Conservation (phyloP, 2,113 vertebrate species). For the Mormyrus lacerda region DNA sequence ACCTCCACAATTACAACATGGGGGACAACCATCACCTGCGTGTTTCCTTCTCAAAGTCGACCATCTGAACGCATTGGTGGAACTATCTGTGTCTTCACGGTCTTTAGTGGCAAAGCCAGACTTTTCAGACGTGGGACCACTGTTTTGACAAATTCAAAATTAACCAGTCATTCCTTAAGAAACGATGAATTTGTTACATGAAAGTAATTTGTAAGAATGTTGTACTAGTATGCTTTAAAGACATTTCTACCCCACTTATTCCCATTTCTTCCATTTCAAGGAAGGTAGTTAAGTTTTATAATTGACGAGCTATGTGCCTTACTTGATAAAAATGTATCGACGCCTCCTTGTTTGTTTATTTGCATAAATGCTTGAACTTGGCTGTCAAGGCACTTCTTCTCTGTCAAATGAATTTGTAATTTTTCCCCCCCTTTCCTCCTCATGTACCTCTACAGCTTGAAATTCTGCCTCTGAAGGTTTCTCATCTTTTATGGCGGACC, state of each 20-base stretch:
- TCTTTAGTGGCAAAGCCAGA: slow-evolving; percentile 66
- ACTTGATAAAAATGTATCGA: slow-evolving; percentile 51
- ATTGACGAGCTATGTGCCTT: slow-evolving; percentile 84
- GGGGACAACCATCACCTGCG: slow-evolving; percentile 93
- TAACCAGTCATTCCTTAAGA: slow-evolving; percentile 55
- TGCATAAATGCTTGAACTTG: slow-evolving; percentile 53
- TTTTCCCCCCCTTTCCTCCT: slow-evolving; percentile 22
- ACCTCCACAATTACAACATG: slow-evolving; percentile 98
- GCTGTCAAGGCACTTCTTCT: slow-evolving; percentile 50
- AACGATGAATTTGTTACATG: slow-evolving; percentile 27
- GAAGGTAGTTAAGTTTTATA: slow-evolving; percentile 54
- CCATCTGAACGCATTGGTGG: slow-evolving; percentile 69
- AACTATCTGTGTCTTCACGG: slow-evolving; percentile 33
- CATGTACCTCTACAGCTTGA: slow-evolving; percentile 32
- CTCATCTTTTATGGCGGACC: slow-evolving; percentile 14
- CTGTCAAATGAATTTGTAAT: slow-evolving; percentile 63
- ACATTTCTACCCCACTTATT: slow-evolving; percentile 35
- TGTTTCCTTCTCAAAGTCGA: slow-evolving; percentile 97
- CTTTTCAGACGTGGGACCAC: slow-evolving; percentile 80
- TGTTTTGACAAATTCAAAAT: slow-evolving; percentile 57
- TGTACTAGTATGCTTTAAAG: slow-evolving; percentile 48
- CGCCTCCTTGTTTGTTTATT: slow-evolving; percentile 69
- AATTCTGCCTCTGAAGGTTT: slow-evolving; percentile 21
- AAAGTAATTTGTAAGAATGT: slow-evolving; percentile 47
- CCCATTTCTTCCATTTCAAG: slow-evolving; percentile 50